phyloP scores from a whole-genome alignment of 2,888 invertebrate genomes.

The Cantharis nigra region DNA sequence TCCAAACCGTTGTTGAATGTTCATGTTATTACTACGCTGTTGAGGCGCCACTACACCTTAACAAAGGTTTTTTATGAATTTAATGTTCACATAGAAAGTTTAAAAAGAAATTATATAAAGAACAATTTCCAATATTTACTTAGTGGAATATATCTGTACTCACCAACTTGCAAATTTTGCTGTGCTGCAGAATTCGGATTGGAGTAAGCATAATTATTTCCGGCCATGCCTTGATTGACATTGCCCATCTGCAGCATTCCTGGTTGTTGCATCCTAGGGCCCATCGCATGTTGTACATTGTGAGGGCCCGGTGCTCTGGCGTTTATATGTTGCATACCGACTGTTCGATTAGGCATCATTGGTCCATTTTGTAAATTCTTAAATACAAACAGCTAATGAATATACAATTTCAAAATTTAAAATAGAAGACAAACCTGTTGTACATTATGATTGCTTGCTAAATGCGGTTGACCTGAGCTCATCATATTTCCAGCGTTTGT shows the following conservation, averaged over 20 bases:
- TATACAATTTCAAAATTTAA: neutral
- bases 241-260: conserved; percentile 57
- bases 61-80: conserved; percentile 10
- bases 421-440: conserved; percentile 51
- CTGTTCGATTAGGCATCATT: conserved; percentile 62
- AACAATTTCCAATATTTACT: neutral
- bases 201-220: conserved; percentile 59
- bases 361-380: conserved; percentile 80
- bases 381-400: conserved; percentile 33
- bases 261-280: conserved; percentile 66
- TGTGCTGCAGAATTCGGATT: conserved; percentile 61
- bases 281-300: conserved; percentile 58
- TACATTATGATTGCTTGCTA: conserved; percentile 52
- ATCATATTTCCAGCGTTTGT: conserved; percentile 64
- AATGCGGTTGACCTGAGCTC: conserved; percentile 60
- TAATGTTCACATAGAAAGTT: neutral
- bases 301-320: conserved; percentile 50
- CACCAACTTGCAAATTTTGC: conserved; percentile 54
- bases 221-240: conserved; percentile 62
- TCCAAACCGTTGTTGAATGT: conserved; percentile 46
- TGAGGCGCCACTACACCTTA: conserved; percentile 62
- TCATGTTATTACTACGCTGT: conserved; percentile 52
- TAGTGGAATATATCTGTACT: conserved; percentile 35
- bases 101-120: neutral
- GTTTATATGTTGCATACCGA: conserved; percentile 58